Evolutionary conservation across 2,888 invertebrate species (phyloP), one percentile per base, ranked within the genome.

Genomic region (Pherbina coryleti): DNA sequence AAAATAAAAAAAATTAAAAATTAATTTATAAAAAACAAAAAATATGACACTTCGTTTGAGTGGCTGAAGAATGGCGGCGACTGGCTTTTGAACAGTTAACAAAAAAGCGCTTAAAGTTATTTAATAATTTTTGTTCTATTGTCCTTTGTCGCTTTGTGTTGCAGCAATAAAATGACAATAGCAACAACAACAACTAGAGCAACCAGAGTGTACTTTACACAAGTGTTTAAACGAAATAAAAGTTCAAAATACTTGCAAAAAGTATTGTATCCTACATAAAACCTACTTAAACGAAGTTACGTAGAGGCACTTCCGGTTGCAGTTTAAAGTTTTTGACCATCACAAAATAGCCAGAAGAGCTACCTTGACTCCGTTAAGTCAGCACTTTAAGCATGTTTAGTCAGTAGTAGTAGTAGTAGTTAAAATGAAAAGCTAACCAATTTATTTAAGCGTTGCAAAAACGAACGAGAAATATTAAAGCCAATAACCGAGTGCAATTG

Each of bases 51-150:
- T 3, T 49, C 8, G 4, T 28, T 53, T 19, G 51, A n/a, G 53
- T 44, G 44, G 37, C 14, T n/a, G 28, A 70, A n/a, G 51, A 25
- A 70, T 28, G 25, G 60, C 51, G n/a, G 49, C 28, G 70, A 53
- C 49, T 57, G 34, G 31, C 14, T 55, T 71, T 71, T 34, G 34
- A 71, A 34, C 71, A 71, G 57, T 34, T 55, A 34, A 57, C 55
- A 44, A 71, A 71, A 57, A 53, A 3, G 25, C 55, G 55, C 55
- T 55, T 17, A 31, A 70, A 49, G 37, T 67, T 49, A 67, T 67
- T 67, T 67, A 67, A 67, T 22, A 11, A 31, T 25, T 67, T 67
- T 67, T 31, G 19, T 67, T n/a, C 14, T 11, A n/a, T 22, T 37
- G 11, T 37, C 19, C 11, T 44, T 44, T 44, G 66, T 44, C 64